phyloP scores from a whole-genome alignment of 2,113 vertebrate species.

The Cricetomys ansorgei region DNA sequence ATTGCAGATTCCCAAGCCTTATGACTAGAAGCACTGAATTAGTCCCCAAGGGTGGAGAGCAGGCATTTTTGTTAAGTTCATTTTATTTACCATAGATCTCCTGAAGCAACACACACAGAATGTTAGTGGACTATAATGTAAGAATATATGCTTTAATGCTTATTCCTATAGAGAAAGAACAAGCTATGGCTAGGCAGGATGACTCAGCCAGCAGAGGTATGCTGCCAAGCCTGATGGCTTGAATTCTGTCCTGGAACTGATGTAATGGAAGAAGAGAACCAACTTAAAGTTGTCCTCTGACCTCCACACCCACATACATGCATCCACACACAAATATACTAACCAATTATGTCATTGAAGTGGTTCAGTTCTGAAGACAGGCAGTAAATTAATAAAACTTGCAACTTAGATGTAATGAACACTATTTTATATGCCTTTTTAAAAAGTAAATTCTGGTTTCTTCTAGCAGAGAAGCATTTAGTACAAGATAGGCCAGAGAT shows the following conservation, averaged over 20 bases:
- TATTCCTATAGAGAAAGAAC: neutral
- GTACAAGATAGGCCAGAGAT: neutral
- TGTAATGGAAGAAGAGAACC: neutral
- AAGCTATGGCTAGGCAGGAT: neutral
- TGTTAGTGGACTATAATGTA: neutral
- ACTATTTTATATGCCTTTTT: neutral
- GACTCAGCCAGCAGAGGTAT: neutral
- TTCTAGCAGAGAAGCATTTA: neutral
- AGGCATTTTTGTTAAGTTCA: neutral
- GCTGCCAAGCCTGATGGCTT: neutral
- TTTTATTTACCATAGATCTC: neutral
- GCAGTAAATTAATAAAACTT: conserved; percentile 18
- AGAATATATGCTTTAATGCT: neutral
- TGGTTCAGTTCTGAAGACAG: neutral
- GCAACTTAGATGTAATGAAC: neutral
- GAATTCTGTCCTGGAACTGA: neutral
- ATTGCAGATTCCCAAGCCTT: neutral
- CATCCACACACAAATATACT: neutral
- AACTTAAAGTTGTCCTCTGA: neutral
- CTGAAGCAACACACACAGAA: neutral
- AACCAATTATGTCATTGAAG: neutral
- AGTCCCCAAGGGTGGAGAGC: neutral
- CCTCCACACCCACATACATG: neutral
- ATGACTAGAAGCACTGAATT: neutral
- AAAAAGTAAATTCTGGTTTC: neutral